These are phyloP conservation scores for Clarias magur DNA, from an alignment of 2,113 vertebrate genomes.

Conservation along the genomic window DNA sequence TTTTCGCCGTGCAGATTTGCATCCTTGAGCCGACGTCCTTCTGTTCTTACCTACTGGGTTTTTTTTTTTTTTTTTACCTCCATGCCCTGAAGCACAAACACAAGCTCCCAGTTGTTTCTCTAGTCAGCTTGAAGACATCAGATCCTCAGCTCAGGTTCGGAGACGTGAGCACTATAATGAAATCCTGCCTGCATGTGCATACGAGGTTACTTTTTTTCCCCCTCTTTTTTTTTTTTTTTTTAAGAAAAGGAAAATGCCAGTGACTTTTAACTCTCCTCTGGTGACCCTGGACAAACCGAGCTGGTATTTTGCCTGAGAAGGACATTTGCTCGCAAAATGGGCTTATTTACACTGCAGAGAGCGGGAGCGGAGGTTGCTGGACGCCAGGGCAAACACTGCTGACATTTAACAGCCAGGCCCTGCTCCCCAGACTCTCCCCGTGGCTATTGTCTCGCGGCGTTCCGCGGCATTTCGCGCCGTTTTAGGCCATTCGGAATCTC, in stretches of 20 bases:
- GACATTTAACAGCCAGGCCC: constrained; percentile 43
- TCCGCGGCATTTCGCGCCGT: constrained; percentile 7
- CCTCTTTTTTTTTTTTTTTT: background rate
- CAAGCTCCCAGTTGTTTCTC: background rate
- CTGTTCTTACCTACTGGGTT: constrained; percentile 4
- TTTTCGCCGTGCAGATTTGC: background rate
- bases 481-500: background rate
- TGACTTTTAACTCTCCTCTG: constrained; percentile 7
- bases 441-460: constrained; percentile 2
- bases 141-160: background rate
- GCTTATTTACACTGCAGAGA: constrained; percentile 29
- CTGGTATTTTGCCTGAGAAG: constrained; percentile 27
- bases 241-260: constrained; percentile 24
- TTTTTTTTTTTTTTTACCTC: background rate
- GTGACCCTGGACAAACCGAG: constrained; percentile 31
- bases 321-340: constrained; percentile 7
- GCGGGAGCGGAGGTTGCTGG: constrained; percentile 1
- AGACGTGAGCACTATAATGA: background rate
- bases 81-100: background rate
- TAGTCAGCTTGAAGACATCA: background rate
- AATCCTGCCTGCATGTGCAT: background rate
- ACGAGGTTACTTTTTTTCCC: too few relatives aligned
- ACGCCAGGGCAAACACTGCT: constrained; percentile 27
- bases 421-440: background rate
- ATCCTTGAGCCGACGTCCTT: constrained; percentile 9